Evolutionary conservation across 2,113 vertebrate species (phyloP).

Genomic region (Propithecus coquereli): DNA sequence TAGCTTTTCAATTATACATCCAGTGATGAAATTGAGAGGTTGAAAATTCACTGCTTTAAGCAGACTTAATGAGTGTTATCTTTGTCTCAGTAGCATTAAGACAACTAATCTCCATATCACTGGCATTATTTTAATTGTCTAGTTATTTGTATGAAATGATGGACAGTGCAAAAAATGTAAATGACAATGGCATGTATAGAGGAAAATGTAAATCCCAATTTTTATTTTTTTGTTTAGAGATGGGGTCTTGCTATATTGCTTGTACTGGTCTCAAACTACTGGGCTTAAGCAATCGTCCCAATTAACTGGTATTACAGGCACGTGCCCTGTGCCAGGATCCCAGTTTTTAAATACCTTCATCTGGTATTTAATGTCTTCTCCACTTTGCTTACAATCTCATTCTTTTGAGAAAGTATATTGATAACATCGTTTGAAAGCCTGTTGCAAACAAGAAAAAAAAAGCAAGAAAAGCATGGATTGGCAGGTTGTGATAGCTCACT

Average conservation of each 20-base stretch:
- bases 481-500: too few species aligned
- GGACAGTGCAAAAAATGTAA: background rate
- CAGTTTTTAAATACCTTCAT: background rate
- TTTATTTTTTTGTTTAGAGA: background rate
- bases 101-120: background rate
- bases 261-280: too few species aligned
- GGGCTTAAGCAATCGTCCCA: too few species aligned
- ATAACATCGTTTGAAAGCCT: conserved; percentile 20
- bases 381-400: background rate
- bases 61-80: conserved; percentile 3
- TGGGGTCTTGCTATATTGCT: too few species aligned
- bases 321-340: too few species aligned
- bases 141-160: background rate
- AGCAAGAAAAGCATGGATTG: background rate
- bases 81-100: background rate
- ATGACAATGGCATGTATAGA: background rate
- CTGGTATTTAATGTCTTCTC: background rate
- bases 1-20: background rate
- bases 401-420: background rate
- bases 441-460: background rate
- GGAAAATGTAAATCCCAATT: background rate
- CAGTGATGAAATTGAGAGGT: background rate
- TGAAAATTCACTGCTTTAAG: background rate
- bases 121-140: background rate
- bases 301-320: too few species aligned